These are phyloP conservation scores for Ceramica pisi DNA, from an alignment of 2,888 invertebrate species.

Conservation along the genomic window DNA sequence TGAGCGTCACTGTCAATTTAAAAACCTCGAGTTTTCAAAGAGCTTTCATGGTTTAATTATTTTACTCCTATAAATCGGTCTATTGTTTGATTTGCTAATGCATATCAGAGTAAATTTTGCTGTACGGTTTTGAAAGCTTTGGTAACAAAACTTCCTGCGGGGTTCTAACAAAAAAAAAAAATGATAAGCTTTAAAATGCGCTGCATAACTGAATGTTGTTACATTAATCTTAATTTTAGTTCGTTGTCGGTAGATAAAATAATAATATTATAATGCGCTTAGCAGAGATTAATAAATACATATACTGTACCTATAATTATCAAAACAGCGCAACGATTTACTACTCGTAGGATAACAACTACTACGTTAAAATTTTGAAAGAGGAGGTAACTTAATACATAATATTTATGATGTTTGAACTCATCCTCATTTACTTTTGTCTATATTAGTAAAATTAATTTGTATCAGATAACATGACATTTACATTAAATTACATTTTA, in stretches of 20 bases:
- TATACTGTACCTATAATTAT: background rate
- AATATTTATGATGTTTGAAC: background rate
- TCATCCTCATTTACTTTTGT: background rate
- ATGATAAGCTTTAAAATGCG: background rate
- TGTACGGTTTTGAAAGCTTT: background rate
- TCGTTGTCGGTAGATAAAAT: too few species aligned
- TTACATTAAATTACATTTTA: too few species aligned
- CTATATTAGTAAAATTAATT: background rate
- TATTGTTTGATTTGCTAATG: constrained; percentile 41
- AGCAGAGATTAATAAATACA: background rate
- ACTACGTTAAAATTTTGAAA: background rate
- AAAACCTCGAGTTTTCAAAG: constrained; percentile 30
- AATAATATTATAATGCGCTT: background rate
- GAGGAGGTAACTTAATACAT: too few species aligned
- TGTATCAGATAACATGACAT: background rate
- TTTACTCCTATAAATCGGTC: constrained; percentile 12
- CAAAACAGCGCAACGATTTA: background rate
- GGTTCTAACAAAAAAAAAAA: background rate
- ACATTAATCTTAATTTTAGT: background rate
- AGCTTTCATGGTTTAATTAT: constrained; percentile 9
- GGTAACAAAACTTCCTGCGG: background rate
- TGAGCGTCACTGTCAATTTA: constrained; percentile 15
- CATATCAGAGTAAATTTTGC: constrained; percentile 11
- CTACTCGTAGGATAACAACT: background rate
- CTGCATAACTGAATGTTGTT: background rate